Conservation (phyloP, 2,888 invertebrate genomes). For the Drosophila quinaria region DNA sequence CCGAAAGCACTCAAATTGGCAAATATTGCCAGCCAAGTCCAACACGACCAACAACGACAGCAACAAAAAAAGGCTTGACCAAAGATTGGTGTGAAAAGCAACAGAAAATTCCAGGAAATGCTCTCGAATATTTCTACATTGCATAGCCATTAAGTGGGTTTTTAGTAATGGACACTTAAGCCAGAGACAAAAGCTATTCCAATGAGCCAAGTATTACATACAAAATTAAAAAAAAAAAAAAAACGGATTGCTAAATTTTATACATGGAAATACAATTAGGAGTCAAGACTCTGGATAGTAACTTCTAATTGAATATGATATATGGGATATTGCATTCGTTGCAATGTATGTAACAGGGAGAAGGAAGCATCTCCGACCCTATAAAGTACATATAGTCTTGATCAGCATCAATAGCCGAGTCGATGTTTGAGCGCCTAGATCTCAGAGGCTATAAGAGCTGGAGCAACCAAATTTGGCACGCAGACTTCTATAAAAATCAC, state of each 20-base stretch:
- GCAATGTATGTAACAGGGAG: too few relatives aligned
- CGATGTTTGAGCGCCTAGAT: too few relatives aligned
- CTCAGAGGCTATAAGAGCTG: too few relatives aligned
- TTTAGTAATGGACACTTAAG: slow-evolving; percentile 59
- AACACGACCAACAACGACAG: slow-evolving; percentile 31
- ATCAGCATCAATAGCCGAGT: too few relatives aligned
- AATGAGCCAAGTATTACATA: slow-evolving; percentile 2
- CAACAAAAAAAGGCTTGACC: slow-evolving; percentile 67
- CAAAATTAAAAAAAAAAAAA: neutral
- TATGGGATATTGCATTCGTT: too few relatives aligned
- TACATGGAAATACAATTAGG: neutral
- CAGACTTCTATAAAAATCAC: too few relatives aligned
- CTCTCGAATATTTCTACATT: slow-evolving; percentile 48
- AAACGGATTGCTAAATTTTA: slow-evolving; percentile 2
- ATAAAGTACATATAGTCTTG: too few relatives aligned
- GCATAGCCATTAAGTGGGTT: slow-evolving; percentile 62
- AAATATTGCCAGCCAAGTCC: slow-evolving; percentile 51
- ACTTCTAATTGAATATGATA: too few relatives aligned
- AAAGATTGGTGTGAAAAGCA: slow-evolving; percentile 65
- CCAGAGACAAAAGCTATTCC: slow-evolving; percentile 24
- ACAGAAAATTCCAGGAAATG: slow-evolving; percentile 64
- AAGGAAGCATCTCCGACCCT: too few relatives aligned
- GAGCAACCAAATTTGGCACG: too few relatives aligned
- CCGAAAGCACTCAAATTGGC: slow-evolving; percentile 72
- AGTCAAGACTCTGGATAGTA: neutral